Conservation (phyloP, 2,888 invertebrate genomes). For the Barypeithes pellucidus region DNA sequence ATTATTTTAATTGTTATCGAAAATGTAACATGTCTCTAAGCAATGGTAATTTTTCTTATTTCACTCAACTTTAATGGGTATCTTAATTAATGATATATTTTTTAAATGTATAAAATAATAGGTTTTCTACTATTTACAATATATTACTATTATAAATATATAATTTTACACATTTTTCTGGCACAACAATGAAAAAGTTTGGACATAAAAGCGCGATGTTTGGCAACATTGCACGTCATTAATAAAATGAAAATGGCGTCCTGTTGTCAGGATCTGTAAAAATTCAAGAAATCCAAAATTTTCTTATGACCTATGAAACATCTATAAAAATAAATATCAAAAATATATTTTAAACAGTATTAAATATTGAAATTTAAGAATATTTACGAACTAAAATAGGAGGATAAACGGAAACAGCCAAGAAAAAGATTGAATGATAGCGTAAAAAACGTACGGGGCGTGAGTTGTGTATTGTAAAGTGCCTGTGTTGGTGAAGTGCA, state of each 20-base stretch:
- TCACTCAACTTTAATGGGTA: too few relatives aligned
- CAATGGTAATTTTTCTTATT: too few relatives aligned
- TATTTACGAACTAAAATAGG: conserved; percentile 56
- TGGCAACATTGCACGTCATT: conserved; percentile 39
- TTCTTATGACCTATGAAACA: conserved; percentile 68
- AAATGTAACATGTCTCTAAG: too few relatives aligned
- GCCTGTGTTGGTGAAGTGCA: conserved; percentile 50
- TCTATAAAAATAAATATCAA: conserved; percentile 64
- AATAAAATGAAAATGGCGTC: conserved; percentile 66
- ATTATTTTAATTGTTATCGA: too few relatives aligned
- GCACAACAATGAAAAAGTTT: too few relatives aligned
- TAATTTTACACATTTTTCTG: too few relatives aligned
- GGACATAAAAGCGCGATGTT: too few relatives aligned
- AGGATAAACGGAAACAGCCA: conserved; percentile 54
- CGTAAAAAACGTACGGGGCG: conserved; percentile 33
- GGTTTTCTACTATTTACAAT: too few relatives aligned
- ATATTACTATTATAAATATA: too few relatives aligned
- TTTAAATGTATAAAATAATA: too few relatives aligned
- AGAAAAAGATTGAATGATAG: conserved; percentile 33
- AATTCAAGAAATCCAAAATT: conserved; percentile 64
- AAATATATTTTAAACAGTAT: conserved; percentile 46
- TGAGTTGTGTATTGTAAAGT: conserved; percentile 51
- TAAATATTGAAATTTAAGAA: conserved; percentile 51
- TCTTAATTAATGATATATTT: too few relatives aligned
- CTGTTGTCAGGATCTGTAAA: conserved; percentile 67